These are phyloP conservation scores for Ictidomys tridecemlineatus DNA, from an alignment of 2,113 vertebrate species.

Conservation along the genomic window DNA sequence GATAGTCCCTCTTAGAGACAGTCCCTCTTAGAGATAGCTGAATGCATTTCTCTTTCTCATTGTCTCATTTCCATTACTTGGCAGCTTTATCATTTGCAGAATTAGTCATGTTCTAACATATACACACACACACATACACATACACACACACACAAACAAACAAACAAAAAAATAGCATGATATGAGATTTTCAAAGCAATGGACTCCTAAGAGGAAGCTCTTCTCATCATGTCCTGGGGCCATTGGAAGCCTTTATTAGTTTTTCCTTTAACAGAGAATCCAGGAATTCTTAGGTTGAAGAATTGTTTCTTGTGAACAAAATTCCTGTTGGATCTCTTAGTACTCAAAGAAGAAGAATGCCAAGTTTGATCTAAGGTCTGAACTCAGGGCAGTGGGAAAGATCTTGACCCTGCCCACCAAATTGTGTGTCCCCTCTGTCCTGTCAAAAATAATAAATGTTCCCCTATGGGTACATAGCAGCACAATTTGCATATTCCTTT, in stretches of 20 bases:
- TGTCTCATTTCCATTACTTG: slow-evolving; percentile 78
- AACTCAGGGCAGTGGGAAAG: slow-evolving; percentile 58
- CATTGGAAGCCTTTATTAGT: slow-evolving; percentile 66
- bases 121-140: neutral
- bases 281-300: slow-evolving; percentile 47
- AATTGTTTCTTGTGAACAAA: slow-evolving; percentile 17
- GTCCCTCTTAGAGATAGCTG: slow-evolving; percentile 75
- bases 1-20: slow-evolving; percentile 78
- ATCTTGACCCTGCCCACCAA: neutral
- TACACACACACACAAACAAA: neutral
- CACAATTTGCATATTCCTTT: neutral
- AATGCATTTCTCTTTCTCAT: slow-evolving; percentile 74
- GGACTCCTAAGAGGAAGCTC: slow-evolving; percentile 77
- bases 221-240: slow-evolving; percentile 78
- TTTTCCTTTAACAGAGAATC: slow-evolving; percentile 55
- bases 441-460: slow-evolving; percentile 8
- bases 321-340: slow-evolving; percentile 51
- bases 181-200: slow-evolving; percentile 69
- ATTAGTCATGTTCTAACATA: slow-evolving; percentile 82
- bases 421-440: neutral
- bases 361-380: neutral
- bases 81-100: slow-evolving; percentile 82
- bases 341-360: slow-evolving; percentile 22
- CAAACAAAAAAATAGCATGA: neutral
- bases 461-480: neutral